Evolutionary conservation across 2,113 vertebrate species (phyloP).

Genomic region (Ceratotherium simum): DNA sequence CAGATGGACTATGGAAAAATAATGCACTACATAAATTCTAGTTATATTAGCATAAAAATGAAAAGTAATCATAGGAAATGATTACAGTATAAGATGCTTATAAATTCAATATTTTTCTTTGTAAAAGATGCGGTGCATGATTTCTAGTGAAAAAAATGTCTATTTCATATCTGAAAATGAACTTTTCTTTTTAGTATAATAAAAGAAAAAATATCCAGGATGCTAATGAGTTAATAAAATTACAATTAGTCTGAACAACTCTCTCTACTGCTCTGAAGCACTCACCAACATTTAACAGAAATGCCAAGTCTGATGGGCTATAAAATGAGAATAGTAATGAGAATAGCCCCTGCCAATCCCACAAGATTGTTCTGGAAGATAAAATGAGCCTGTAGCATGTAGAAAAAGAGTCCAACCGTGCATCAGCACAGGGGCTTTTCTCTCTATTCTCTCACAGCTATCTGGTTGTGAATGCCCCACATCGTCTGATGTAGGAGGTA

Average conservation of each 20-base stretch:
- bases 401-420: not conserved
- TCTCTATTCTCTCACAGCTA: not conserved
- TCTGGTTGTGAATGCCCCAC: not conserved
- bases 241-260: constrained; percentile 17
- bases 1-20: constrained; percentile 66
- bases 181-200: constrained; percentile 52
- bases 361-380: not conserved
- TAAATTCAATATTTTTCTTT: constrained; percentile 74
- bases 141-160: constrained; percentile 40
- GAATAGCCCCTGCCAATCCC: not conserved
- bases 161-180: constrained; percentile 57
- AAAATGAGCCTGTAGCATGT: not conserved
- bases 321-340: not conserved
- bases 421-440: not conserved
- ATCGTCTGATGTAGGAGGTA: no score
- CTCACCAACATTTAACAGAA: constrained; percentile 8
- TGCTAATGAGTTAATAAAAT: constrained; percentile 58
- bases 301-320: not conserved
- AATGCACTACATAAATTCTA: constrained; percentile 72
- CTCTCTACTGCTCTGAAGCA: constrained; percentile 1
- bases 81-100: constrained; percentile 70
- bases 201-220: constrained; percentile 21
- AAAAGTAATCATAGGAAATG: constrained; percentile 78
- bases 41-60: constrained; percentile 79
- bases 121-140: constrained; percentile 29